A percentile compares a stretch with the other conserved stretches of the same genome.
phyloP scores from a whole-genome alignment of 2,113 vertebrate species.

The Tauraco erythrolophus region DNA sequence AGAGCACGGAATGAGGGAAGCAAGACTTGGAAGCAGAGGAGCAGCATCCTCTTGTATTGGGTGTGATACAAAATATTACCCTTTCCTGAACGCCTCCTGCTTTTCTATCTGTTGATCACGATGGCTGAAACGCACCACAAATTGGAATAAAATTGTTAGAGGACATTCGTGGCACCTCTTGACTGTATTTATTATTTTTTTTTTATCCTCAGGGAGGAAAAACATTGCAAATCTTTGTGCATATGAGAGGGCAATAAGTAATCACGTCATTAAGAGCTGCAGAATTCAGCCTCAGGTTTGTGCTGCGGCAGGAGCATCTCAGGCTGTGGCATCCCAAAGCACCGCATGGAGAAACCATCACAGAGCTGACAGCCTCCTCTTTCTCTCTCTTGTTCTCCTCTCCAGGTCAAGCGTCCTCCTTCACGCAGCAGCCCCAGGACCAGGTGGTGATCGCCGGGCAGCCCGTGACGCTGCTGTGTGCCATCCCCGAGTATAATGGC shows the following conservation, averaged over 20 bases:
- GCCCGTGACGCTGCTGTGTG: slow-evolving; percentile 90
- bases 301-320: not conserved
- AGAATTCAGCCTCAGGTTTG: not conserved
- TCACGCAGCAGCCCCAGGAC: slow-evolving; percentile 96
- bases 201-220: not conserved
- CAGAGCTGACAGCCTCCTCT: rapidly evolving
- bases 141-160: not conserved
- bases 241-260: no score
- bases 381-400: not conserved
- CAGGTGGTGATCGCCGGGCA: slow-evolving; percentile 94
- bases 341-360: rapidly evolving
- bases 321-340: not conserved
- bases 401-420: slow-evolving; percentile 87
- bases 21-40: not conserved
- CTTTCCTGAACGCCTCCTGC: not conserved
- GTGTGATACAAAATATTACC: not conserved
- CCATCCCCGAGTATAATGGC: slow-evolving; percentile 93
- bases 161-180: not conserved
- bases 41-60: not conserved
- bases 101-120: not conserved
- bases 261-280: not conserved
- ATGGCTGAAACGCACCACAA: not conserved
- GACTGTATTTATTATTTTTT: no score
- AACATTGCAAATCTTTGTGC: not conserved
- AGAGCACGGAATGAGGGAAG: not conserved